Evolutionary conservation across 2,113 vertebrate genomes (phyloP), one percentile per base, ranked within the genome.

Genomic region (Daboia siamensis): DNA sequence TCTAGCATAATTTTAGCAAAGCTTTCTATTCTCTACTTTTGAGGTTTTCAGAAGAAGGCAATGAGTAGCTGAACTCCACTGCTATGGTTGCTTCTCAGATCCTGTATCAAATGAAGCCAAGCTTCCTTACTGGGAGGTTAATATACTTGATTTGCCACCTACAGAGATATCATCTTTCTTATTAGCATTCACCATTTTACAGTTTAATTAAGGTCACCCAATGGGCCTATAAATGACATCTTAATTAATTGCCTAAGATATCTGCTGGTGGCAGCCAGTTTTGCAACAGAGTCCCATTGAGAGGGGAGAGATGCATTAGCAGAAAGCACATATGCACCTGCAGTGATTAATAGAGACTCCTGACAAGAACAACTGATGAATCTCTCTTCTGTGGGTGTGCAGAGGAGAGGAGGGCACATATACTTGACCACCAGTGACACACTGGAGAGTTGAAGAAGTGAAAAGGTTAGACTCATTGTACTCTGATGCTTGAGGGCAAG

Each of bases 151-250:
- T 93, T 94, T 92, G 69, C 91, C 92, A 94, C 84, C 86, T 86
- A 39, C 69, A 59, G 93, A 93, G 94, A 94, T 86, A 93, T 93
- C 94, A 93, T 88, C 69, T 90, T 91, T 93, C 96, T 96, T 94
- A 94, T 93, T 96, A 96, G 93, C 93, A 17, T 93, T 95, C 96
- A 86, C 93, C 94, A 87, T 95, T 96, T 95, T 74, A 90, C 48
- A 86, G 64, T 94, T 96, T 96, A 96, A 96, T 95, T 97, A 95
- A 94, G 93, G 95, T 96, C 95, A 95, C 94, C 93, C 95, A 90
- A 91, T 20, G 93, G 93, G 93, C 90, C 94, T 94, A 61, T 95
- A 95, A 97, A 96, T 96, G 95, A 96, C 96, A 93, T 94, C 94
- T 94, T 97, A 95, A 96, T 96, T 95, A 96, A 96, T 93, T 94